Base-by-base conservation (phyloP, 2,797 vertebrate species). In the Malacoctenus gilli region DNA sequence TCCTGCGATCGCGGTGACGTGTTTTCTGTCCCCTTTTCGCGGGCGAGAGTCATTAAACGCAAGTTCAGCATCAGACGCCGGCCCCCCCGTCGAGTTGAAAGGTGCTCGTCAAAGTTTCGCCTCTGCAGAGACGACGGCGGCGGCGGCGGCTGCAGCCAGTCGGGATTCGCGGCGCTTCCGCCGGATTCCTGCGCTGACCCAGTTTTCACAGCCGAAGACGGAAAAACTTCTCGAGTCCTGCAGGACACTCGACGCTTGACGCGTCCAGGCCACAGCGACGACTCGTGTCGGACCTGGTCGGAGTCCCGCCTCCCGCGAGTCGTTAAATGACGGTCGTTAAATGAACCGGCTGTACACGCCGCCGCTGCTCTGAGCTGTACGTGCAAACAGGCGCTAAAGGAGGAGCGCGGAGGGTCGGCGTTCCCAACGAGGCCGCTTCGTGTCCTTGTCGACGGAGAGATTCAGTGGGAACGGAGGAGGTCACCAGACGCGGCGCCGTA, bases 11-110 rank as follows among this genome's bases (percentile, higher is more conserved):
- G n/a, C n/a, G n/a, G n/a, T n/a, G n/a, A n/a, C n/a, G n/a, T n/a
- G n/a, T n/a, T n/a, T n/a, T n/a, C n/a, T n/a, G n/a, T n/a, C n/a
- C n/a, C n/a, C n/a, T n/a, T n/a, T n/a, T n/a, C n/a, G n/a, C n/a
- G n/a, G n/a, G n/a, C n/a, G n/a, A n/a, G n/a, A n/a, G n/a, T n/a
- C n/a, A n/a, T n/a, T n/a, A n/a, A n/a, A n/a, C n/a, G n/a, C n/a
- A n/a, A n/a, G 39, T 50, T 8, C 5, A 32, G 32, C 40, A 59
- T 82, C 69, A 74, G 50, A 68, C 51, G 12, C 34, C 44, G 12
- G 11, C 61, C 43, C 44, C n/a, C 46, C 75, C 44, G 68, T 32
- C 14, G 46, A 71, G 69, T 56, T 77, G 52, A 72, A 63, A 64
- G 66, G 43, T 67, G 20, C 16, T 65, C 42, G 72, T 72, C 52